These are phyloP conservation scores for Erynnis tages DNA, from an alignment of 2,888 invertebrate genomes.

Conservation along the genomic window DNA sequence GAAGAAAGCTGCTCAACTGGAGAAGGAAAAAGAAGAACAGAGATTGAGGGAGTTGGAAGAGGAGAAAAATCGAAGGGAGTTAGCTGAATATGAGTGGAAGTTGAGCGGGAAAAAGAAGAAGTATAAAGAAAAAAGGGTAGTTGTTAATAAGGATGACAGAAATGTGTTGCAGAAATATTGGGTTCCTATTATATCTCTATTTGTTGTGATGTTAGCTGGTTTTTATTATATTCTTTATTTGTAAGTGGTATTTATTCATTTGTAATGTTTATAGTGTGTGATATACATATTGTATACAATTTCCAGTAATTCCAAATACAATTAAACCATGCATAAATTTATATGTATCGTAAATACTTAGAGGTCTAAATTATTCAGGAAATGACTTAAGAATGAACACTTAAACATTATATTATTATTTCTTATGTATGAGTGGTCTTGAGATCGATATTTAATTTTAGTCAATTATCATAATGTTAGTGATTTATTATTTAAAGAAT, in stretches of 20 bases:
- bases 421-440: no score
- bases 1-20: constrained; percentile 75
- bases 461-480: no score
- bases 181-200: constrained; percentile 58
- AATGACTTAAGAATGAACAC: no score
- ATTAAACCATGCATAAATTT: no score
- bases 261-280: not conserved
- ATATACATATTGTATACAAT: no score
- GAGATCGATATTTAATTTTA: no score
- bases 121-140: constrained; percentile 70
- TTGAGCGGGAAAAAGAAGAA: constrained; percentile 85
- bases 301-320: no score
- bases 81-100: constrained; percentile 89
- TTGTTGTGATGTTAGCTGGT: constrained; percentile 47
- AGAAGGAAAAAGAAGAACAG: constrained; percentile 78
- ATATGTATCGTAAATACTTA: no score
- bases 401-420: no score
- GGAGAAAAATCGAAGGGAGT: constrained; percentile 85
- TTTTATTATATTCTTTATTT: constrained; percentile 41
- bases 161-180: constrained; percentile 67
- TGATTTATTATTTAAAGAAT: no score
- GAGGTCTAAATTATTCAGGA: no score
- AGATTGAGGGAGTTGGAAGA: constrained; percentile 83
- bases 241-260: constrained; percentile 9
- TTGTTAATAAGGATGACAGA: constrained; percentile 66